These are phyloP conservation scores for Drosophila barbarae DNA, from an alignment of 2,888 invertebrate genomes.

Conservation along the genomic window DNA sequence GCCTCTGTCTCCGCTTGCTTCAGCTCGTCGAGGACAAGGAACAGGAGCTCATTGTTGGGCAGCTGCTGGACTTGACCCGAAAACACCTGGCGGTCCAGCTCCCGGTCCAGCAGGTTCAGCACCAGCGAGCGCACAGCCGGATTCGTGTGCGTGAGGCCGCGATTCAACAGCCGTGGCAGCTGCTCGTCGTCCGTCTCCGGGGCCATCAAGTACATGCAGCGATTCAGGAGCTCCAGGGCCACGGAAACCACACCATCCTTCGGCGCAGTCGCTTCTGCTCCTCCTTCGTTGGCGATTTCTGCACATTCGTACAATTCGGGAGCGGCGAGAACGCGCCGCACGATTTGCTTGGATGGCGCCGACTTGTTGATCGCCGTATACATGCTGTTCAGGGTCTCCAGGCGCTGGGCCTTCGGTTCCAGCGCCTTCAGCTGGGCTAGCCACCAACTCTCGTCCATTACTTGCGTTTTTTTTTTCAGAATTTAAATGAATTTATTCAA, in stretches of 20 bases:
- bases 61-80: conserved; percentile 20
- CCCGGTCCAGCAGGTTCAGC: conserved; percentile 82
- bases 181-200: conserved; percentile 64
- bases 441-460: conserved; percentile 81
- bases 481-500: not conserved
- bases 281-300: not conserved
- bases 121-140: conserved; percentile 84
- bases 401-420: conserved; percentile 79
- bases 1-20: conserved; percentile 64
- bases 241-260: conserved; percentile 82
- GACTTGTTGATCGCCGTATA: conserved; percentile 79
- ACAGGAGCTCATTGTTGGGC: conserved; percentile 60
- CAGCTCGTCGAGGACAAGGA: conserved; percentile 71
- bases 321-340: conserved; percentile 80
- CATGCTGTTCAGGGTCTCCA: conserved; percentile 80
- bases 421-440: conserved; percentile 79
- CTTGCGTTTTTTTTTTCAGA: conserved; percentile 6
- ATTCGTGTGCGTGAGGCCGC: conserved; percentile 83
- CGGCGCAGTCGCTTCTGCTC: conserved; percentile 36
- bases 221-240: conserved; percentile 84
- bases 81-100: conserved; percentile 48
- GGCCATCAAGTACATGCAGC: conserved; percentile 80
- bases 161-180: conserved; percentile 83
- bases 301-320: conserved; percentile 83
- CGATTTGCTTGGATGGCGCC: conserved; percentile 78